Conservation (phyloP, 2,797 vertebrate genomes). For the Etheostoma nigrum region DNA sequence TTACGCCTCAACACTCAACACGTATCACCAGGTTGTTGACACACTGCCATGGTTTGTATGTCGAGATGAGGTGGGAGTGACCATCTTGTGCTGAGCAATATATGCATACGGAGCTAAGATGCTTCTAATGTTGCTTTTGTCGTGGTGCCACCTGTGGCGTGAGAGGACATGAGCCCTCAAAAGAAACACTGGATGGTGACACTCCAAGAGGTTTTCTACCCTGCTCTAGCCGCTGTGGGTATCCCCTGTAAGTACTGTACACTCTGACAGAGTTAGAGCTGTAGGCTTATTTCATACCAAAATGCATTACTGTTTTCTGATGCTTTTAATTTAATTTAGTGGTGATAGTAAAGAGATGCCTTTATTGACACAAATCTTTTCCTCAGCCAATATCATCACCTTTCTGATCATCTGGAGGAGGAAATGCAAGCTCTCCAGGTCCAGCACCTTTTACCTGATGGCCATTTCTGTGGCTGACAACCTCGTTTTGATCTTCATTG, state of each 20-base stretch:
- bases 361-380: constrained; percentile 18
- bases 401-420: constrained; percentile 79
- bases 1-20: constrained; percentile 2
- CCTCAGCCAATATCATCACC: constrained; percentile 76
- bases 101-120: constrained; percentile 5
- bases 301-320: background rate
- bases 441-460: constrained; percentile 78
- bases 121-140: background rate
- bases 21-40: constrained; percentile 26
- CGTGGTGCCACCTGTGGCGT: background rate
- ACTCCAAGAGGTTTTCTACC: constrained; percentile 78
- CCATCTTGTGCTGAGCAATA: background rate
- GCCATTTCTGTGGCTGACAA: constrained; percentile 78
- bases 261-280: background rate
- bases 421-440: constrained; percentile 77
- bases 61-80: constrained; percentile 37
- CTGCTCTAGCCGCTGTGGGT: constrained; percentile 70
- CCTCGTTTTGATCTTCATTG: constrained; percentile 73
- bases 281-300: background rate
- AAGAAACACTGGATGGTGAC: constrained; percentile 78
- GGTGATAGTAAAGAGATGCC: background rate
- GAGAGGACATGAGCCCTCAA: constrained; percentile 52
- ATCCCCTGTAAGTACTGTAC: constrained; percentile 78
- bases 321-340: background rate
- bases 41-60: constrained; percentile 11